Percentiles rank a stretch among this genome's conserved stretches.
phyloP scores from a whole-genome alignment of 2,113 vertebrate genomes.

The Nansenia antarctica region DNA sequence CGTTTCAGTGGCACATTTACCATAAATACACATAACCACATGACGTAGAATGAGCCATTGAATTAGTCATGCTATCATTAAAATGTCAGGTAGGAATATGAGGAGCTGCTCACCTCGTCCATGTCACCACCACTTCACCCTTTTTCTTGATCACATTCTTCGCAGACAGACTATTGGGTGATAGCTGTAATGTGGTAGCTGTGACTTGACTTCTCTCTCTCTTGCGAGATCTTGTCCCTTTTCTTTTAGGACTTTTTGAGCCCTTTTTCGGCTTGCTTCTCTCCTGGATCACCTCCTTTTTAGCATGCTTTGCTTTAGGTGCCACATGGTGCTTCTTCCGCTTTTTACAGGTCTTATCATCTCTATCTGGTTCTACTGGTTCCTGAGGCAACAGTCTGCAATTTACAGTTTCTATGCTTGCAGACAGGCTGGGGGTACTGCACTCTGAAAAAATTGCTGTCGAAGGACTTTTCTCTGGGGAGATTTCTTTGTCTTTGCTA shows the following conservation, averaged over 20 bases:
- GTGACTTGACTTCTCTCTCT: slow-evolving; percentile 6
- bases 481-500: rapidly evolving
- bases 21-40: background rate
- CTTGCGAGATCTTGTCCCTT: slow-evolving; percentile 48
- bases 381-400: background rate
- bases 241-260: slow-evolving; percentile 13
- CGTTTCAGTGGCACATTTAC: background rate
- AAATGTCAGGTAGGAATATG: background rate
- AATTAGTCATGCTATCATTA: too few relatives aligned
- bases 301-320: slow-evolving; percentile 63
- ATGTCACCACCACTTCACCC: slow-evolving; percentile 89
- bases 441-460: slow-evolving; percentile 18
- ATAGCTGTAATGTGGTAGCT: slow-evolving; percentile 37
- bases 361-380: slow-evolving; percentile 9
- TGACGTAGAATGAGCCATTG: too few relatives aligned
- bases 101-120: slow-evolving; percentile 86
- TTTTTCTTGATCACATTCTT: slow-evolving; percentile 94
- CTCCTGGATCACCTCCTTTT: slow-evolving; percentile 54
- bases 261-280: slow-evolving; percentile 52
- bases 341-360: slow-evolving; percentile 41
- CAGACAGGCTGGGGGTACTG: background rate
- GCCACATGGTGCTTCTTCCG: slow-evolving; percentile 55
- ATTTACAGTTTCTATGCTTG: slow-evolving; percentile 8
- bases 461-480: background rate
- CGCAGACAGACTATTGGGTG: slow-evolving; percentile 84